Conservation (phyloP, 1,140 invertebrate genomes). For the Microplitis mediator region DNA sequence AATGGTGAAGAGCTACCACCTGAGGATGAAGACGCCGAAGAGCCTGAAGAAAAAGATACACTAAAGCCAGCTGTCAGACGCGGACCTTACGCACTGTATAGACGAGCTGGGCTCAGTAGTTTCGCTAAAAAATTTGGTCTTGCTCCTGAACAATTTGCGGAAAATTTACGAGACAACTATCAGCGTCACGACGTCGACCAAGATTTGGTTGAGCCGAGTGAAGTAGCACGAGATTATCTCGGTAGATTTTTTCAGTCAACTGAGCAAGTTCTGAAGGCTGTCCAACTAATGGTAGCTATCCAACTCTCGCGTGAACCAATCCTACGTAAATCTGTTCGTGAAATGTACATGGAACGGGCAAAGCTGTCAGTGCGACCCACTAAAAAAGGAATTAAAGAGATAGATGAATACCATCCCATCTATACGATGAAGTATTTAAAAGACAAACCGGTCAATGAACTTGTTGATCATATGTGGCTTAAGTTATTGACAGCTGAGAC, state of each 20-base stretch:
- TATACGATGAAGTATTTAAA: slow-evolving; percentile 92
- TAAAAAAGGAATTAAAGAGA: slow-evolving; percentile 89
- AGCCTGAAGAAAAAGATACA: slow-evolving; percentile 66
- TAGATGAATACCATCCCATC: slow-evolving; percentile 91
- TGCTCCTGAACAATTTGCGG: slow-evolving; percentile 94
- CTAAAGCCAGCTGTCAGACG: slow-evolving; percentile 86
- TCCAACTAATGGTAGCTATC: slow-evolving; percentile 91
- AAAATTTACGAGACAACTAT: slow-evolving; percentile 96
- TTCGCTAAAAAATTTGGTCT: slow-evolving; percentile 93
- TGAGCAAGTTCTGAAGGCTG: slow-evolving; percentile 86
- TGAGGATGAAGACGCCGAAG: slow-evolving; percentile 59
- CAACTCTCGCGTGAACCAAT: slow-evolving; percentile 92
- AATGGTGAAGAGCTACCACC: slow-evolving; percentile 65
- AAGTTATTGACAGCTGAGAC: slow-evolving; percentile 84
- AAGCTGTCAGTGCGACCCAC: slow-evolving; percentile 85
- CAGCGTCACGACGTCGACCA: slow-evolving; percentile 96
- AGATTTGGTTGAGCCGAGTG: slow-evolving; percentile 77
- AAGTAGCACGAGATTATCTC: slow-evolving; percentile 78
- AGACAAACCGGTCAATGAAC: slow-evolving; percentile 91
- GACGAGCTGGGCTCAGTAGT: slow-evolving; percentile 81
- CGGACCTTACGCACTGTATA: slow-evolving; percentile 86
- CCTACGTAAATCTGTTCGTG: slow-evolving; percentile 83
- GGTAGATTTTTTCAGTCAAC: slow-evolving; percentile 65
- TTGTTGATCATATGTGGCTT: slow-evolving; percentile 90
- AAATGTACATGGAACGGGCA: slow-evolving; percentile 90